Evolutionary conservation across 2,797 vertebrate genomes (phyloP).

Genomic region (Avahi laniger): DNA sequence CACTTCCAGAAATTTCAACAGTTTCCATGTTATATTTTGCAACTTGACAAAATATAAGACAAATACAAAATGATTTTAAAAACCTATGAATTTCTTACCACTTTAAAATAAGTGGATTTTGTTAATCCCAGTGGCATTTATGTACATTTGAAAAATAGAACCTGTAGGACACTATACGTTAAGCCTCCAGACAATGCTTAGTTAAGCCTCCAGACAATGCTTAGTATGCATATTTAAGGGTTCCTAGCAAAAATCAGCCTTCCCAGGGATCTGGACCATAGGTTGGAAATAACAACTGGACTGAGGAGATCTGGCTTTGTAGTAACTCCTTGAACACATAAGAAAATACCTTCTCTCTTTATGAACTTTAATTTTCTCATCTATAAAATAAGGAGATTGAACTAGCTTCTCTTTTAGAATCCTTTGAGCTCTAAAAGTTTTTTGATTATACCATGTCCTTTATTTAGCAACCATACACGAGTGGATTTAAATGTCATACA

Average conservation of each 20-base stretch:
- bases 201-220: neutral
- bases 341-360: slow-evolving; percentile 10
- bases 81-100: neutral
- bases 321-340: neutral
- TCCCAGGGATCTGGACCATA: neutral
- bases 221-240: neutral
- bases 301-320: neutral
- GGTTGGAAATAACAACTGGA: neutral
- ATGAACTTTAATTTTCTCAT: slow-evolving; percentile 21
- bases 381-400: neutral
- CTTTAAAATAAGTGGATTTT: slow-evolving; percentile 22
- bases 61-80: slow-evolving; percentile 39
- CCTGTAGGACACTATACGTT: neutral
- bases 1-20: slow-evolving; percentile 24
- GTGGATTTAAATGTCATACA: slow-evolving; percentile 53
- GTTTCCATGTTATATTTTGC: neutral
- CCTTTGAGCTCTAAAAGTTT: neutral
- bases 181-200: neutral
- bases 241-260: neutral
- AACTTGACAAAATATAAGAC: slow-evolving; percentile 22
- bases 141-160: neutral
- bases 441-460: slow-evolving; percentile 48
- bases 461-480: slow-evolving; percentile 44
- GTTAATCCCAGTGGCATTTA: neutral
- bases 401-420: slow-evolving; percentile 38